Percentiles rank a stretch among this genome's conserved stretches.
Conservation (phyloP, 2,113 vertebrate genomes). For the Sphyrna mokarran region DNA sequence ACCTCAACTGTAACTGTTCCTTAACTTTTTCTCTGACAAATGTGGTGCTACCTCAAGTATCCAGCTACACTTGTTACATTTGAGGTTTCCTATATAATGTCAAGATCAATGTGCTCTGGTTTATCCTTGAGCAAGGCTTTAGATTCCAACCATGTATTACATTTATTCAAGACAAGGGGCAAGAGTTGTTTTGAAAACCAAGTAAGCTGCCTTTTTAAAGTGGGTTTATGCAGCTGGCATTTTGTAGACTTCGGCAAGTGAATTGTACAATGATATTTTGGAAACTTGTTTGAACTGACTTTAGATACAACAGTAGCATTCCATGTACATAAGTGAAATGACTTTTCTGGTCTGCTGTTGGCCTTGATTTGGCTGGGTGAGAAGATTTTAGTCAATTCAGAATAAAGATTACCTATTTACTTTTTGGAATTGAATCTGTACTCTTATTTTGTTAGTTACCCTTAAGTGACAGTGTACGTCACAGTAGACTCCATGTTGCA, state of each 20-base stretch:
- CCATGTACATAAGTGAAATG: background rate
- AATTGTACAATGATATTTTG: background rate
- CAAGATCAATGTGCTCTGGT: background rate
- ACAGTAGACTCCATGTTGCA: background rate
- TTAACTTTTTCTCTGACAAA: background rate
- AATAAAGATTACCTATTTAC: constrained; percentile 26
- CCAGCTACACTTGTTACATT: background rate
- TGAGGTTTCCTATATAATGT: background rate
- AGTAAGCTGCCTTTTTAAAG: constrained; percentile 6
- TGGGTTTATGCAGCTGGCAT: background rate
- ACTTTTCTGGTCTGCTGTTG: background rate
- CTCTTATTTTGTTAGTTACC: background rate
- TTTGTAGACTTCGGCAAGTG: background rate
- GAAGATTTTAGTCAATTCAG: background rate
- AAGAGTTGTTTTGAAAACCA: constrained; percentile 1
- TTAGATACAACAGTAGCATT: background rate
- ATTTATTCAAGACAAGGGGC: background rate
- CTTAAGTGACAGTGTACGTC: background rate
- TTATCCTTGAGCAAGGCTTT: background rate
- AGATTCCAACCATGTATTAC: background rate
- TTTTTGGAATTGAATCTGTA: background rate
- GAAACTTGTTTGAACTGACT: background rate
- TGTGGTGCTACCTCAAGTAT: background rate
- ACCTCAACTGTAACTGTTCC: background rate
- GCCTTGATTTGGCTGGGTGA: background rate